Conservation (phyloP, 2,797 vertebrate species). For the Myotis planiceps region DNA sequence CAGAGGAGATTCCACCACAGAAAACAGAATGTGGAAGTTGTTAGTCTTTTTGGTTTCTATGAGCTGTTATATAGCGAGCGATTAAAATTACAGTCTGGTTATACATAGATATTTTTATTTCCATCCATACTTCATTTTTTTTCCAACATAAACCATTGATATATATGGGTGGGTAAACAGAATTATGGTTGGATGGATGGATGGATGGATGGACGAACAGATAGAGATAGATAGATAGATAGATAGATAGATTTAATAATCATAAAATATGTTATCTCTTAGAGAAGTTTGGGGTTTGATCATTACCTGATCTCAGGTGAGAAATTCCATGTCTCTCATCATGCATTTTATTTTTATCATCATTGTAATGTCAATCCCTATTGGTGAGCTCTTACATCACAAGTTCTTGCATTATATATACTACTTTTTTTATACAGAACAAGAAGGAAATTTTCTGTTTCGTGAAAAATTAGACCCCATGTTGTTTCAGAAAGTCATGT, state of each 20-base stretch:
- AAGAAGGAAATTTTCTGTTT: not conserved
- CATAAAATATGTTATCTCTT: not conserved
- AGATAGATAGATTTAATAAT: not conserved
- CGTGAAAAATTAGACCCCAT: not conserved
- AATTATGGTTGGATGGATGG: not conserved
- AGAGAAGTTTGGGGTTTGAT: not conserved
- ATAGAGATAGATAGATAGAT: not conserved
- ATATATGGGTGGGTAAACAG: not conserved
- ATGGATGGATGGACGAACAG: no score
- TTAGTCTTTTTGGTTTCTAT: constrained; percentile 62
- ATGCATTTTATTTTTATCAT: not conserved
- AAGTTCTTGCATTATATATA: not conserved
- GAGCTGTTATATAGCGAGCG: constrained; percentile 37
- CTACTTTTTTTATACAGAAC: not conserved
- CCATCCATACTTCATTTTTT: not conserved
- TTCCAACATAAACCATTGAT: not conserved
- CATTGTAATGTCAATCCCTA: not conserved
- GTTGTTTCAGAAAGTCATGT: not conserved
- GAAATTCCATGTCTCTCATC: not conserved
- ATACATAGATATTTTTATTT: not conserved
- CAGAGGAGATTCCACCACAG: constrained; percentile 58
- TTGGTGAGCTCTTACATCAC: not conserved
- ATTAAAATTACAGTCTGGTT: constrained; percentile 57
- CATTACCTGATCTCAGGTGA: not conserved
- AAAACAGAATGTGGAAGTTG: constrained; percentile 61